A percentile compares a stretch with the other conserved stretches of the same genome.
phyloP scores from a whole-genome alignment of 2,888 invertebrate species.

The Polymixis flavicincta region DNA sequence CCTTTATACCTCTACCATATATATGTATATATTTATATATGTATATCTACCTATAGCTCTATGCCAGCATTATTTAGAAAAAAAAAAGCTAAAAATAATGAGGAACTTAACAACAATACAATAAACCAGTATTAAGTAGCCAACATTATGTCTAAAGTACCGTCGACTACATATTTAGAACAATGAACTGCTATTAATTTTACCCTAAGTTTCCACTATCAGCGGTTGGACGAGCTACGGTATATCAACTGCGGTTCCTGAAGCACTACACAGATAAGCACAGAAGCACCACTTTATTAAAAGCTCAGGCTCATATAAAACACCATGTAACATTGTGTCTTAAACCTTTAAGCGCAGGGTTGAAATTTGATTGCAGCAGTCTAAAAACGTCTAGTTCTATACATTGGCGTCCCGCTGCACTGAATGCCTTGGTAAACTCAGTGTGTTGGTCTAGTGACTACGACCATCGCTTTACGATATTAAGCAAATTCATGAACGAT shows the following conservation, averaged over 20 bases:
- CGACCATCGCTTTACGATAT: constrained; percentile 28
- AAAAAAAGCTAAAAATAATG: neutral
- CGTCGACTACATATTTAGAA: constrained; percentile 52
- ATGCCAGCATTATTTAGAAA: neutral
- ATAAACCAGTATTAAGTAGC: constrained; percentile 26
- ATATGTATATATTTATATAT: no score
- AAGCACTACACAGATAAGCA: constrained; percentile 38
- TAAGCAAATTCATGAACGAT: constrained; percentile 5
- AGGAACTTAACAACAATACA: constrained; percentile 8
- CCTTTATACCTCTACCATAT: no score
- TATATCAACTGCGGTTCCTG: constrained; percentile 59
- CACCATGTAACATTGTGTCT: neutral
- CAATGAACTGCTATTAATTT: constrained; percentile 62
- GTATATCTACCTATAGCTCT: neutral
- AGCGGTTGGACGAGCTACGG: constrained; percentile 52
- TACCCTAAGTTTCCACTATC: constrained; percentile 49
- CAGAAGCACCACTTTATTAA: constrained; percentile 51
- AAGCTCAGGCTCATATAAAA: constrained; percentile 20
- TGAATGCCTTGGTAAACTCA: constrained; percentile 47
- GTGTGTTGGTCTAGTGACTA: constrained; percentile 27
- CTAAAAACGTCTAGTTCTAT: neutral
- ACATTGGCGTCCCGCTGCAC: constrained; percentile 4
- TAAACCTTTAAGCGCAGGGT: neutral
- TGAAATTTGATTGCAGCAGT: neutral
- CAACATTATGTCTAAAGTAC: constrained; percentile 21